Base-by-base conservation (phyloP, 1,140 invertebrate species). In the Drosophila nebulosa region DNA sequence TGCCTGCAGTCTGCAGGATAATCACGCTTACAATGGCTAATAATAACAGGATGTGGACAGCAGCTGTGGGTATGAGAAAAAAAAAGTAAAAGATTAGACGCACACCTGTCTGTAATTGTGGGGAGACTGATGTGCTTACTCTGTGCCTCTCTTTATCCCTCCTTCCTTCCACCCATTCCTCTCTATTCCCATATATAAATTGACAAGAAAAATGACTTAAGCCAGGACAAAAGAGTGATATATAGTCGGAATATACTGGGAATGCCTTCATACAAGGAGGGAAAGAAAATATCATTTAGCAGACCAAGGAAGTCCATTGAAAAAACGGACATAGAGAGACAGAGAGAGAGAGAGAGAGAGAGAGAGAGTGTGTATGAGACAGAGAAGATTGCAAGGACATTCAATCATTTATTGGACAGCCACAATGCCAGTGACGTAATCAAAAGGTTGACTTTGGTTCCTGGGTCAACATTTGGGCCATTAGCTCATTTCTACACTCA, bases 131-230 rank as follows among this genome's bases (percentile, higher is more conserved):
- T 46, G 16, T 46, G 16, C 18, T 16, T 46, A 9, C 39, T 21
- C 4, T 42, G 2, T 18, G 0, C 6, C 10, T 46, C 39, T 21
- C 39, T 21, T 10, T 46, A 7, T 16, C 14, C 7, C 16, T 9
- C 2, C 16, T 3, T 46, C 39, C 10, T n/a, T 21, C n/a, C 5
- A 1, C 10, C 39, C 5, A 14, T 21, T 4, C 24, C 51, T 27
- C n/a, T 27, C 14, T 53, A 0, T 9, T n/a, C n/a, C 30, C 12
- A 30, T 12, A 24, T 5, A 14, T 35, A 59, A 32, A 39, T 35
- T 64, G 78, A 83, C 61, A 83, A 85, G 75, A 83, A 79, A 85
- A 83, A 83, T 83, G 67, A 64, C 80, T 72, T 84, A 22, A 57
- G n/a, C 56, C 53, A 7, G 55, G 53, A 64, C 70, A 79, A 83